Evolutionary conservation across 2,888 invertebrate species (phyloP).

Genomic region (Rotaria macrura): DNA sequence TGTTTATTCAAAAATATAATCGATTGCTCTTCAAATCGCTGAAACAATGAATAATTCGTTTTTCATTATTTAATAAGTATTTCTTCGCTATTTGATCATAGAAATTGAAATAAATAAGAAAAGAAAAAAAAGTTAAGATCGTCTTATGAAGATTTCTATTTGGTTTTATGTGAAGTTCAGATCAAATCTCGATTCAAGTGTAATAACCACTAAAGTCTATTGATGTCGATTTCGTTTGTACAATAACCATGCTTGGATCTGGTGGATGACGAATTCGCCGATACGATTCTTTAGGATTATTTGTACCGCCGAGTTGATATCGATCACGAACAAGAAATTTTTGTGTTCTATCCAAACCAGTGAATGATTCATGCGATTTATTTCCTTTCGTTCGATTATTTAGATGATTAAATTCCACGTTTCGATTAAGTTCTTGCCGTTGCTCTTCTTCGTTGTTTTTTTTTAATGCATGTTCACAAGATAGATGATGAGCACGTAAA

Average conservation of each 20-base stretch:
- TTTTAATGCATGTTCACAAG: conserved; percentile 29
- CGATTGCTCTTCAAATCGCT: too few species aligned
- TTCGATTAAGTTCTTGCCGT: neutral
- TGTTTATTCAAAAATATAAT: too few species aligned
- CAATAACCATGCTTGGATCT: neutral
- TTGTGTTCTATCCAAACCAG: conserved; percentile 26
- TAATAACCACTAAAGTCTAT: neutral
- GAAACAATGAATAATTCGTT: too few species aligned
- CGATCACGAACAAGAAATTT: conserved; percentile 18
- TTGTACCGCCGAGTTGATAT: neutral
- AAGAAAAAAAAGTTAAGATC: too few species aligned
- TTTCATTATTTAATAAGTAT: too few species aligned
- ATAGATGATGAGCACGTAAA: conserved; percentile 24
- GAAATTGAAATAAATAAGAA: too few species aligned
- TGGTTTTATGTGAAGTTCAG: too few species aligned
- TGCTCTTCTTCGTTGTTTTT: neutral
- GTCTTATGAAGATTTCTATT: too few species aligned
- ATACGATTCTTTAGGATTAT: neutral
- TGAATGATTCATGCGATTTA: neutral
- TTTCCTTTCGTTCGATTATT: conserved; percentile 25
- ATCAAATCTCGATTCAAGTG: neutral
- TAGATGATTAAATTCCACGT: conserved; percentile 7
- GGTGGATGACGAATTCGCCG: neutral
- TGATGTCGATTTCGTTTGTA: neutral
- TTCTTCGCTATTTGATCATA: too few species aligned